Base-by-base conservation (phyloP, 2,888 invertebrate species). In the Brachylomia viminalis region DNA sequence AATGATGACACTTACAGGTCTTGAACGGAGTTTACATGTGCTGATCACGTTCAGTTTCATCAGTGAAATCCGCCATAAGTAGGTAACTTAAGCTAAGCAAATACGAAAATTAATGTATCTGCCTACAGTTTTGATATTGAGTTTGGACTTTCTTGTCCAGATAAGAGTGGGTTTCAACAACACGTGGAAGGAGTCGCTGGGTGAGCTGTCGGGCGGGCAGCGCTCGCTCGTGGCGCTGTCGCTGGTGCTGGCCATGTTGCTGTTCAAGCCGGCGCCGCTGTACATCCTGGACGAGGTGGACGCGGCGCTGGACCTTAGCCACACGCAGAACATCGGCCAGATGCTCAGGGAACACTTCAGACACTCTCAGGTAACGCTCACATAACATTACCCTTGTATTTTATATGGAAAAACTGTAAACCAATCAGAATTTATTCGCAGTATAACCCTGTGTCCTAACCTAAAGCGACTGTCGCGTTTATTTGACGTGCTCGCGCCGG, bases 241-340 rank as follows among this genome's bases (percentile, higher is more conserved):
- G 1, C 97, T 99, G 77, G 99, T 99, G 89, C 97, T 99, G 89
- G 98, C 99, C 61, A 98, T 99, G 98, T 94, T 99, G 91, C 97
- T 99, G 89, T 99, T 99, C 96, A 99, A 99, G 92, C 99, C 99
- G 7, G 99, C 99, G 45, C 99, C 99, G 13, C 97, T 99, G 27
- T 99, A 99, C 95, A 99, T 99, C 94, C 97, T 99, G 90, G 99
- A 99, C 94, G 99, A 99, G 97, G 99, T 99, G 70, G 99, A 99
- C 94, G 99, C 99, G 0, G 99, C 99, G 15, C 97, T 99, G 45
- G 99, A 99, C 96, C 97, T 99, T 86, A 99, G 99, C 11, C 99
- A 99, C 95, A 99, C 99, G 20, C 99, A 99, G 96, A 99, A 99
- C 95, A 99, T 99, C 91, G 99, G 99, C 7, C 97, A 97, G 88